These are phyloP conservation scores for Origma solitaria DNA, from an alignment of 2,113 vertebrate species.

Conservation along the genomic window DNA sequence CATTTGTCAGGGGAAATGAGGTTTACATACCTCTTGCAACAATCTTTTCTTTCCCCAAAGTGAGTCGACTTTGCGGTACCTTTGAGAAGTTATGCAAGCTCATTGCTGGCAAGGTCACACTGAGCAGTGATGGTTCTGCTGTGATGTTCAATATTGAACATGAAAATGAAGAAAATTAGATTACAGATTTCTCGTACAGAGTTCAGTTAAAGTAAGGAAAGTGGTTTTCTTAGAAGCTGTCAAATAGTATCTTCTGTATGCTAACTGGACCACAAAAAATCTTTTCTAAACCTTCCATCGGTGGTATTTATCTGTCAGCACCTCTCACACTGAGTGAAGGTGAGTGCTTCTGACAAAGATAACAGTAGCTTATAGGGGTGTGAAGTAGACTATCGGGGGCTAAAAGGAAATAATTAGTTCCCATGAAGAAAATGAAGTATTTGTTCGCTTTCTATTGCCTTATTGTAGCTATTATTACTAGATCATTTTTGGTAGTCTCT, in stretches of 20 bases:
- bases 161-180: background rate
- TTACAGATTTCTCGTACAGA: background rate
- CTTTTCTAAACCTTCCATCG: background rate
- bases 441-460: background rate
- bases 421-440: background rate
- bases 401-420: background rate
- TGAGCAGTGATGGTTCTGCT: slow-evolving; percentile 75
- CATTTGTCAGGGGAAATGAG: slow-evolving; percentile 52
- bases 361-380: background rate
- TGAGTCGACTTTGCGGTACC: slow-evolving; percentile 74
- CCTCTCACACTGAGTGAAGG: background rate
- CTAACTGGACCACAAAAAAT: background rate
- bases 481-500: background rate
- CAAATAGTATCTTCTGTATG: background rate
- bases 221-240: background rate
- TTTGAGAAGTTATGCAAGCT: slow-evolving; percentile 66
- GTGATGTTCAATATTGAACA: slow-evolving; percentile 53
- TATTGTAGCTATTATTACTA: background rate
- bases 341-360: background rate
- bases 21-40: slow-evolving; percentile 78
- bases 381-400: background rate
- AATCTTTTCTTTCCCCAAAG: slow-evolving; percentile 77
- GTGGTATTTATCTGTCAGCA: background rate
- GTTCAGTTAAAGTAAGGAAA: background rate
- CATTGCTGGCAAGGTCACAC: slow-evolving; percentile 64